Evolutionary conservation across 2,797 vertebrate species (phyloP).

Genomic region (Myiotriccus ornatus): DNA sequence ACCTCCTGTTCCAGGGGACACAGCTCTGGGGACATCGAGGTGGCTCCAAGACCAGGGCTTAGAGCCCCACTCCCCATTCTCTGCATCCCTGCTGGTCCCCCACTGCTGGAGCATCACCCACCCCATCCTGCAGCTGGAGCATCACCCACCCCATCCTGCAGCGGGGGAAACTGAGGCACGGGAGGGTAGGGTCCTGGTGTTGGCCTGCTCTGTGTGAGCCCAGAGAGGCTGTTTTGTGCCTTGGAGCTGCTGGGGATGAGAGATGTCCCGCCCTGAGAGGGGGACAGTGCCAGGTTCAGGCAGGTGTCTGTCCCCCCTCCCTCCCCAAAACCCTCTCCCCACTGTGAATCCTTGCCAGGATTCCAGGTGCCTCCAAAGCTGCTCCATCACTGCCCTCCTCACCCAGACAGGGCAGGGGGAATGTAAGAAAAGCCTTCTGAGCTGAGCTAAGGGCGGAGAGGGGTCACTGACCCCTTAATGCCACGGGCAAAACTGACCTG

Average conservation of each 20-base stretch:
- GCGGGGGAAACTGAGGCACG: neutral
- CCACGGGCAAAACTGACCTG: neutral
- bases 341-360: neutral
- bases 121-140: neutral
- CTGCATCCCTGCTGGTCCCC: neutral
- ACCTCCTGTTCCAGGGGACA: accelerated
- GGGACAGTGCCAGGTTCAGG: neutral
- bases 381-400: neutral
- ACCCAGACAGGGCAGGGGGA: neutral
- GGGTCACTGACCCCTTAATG: neutral
- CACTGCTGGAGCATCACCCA: neutral
- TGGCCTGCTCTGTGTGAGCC: neutral
- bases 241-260: accelerated
- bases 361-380: neutral
- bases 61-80: accelerated
- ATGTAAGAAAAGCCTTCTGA: neutral
- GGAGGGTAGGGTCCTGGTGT: accelerated
- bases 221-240: neutral
- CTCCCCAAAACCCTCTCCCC: neutral
- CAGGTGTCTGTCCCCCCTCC: too few species aligned
- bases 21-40: accelerated
- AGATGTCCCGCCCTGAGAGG: neutral
- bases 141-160: neutral
- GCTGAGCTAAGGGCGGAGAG: neutral
- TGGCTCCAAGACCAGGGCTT: accelerated